phyloP scores from a whole-genome alignment of 1,140 invertebrate genomes.

The Antheraea mylitta region DNA sequence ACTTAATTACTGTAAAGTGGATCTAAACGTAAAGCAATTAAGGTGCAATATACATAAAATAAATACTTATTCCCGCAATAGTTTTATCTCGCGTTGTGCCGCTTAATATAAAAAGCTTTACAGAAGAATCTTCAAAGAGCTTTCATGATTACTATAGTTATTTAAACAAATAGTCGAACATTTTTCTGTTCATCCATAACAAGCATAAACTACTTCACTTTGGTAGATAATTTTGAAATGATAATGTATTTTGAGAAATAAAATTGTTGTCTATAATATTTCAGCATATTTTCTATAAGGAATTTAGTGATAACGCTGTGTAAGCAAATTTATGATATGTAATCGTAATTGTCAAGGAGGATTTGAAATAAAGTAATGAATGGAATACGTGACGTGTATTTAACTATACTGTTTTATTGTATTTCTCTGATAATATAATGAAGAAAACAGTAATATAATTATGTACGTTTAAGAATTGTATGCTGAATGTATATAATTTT shows the following conservation, averaged over 20 bases:
- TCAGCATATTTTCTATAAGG: constrained; percentile 67
- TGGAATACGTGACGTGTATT: too few relatives aligned
- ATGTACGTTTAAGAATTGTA: too few relatives aligned
- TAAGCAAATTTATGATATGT: constrained; percentile 57
- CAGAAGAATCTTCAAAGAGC: not conserved
- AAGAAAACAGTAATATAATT: too few relatives aligned
- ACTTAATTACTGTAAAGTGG: too few relatives aligned
- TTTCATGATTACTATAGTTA: not conserved
- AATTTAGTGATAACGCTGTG: constrained; percentile 63
- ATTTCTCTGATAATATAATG: too few relatives aligned
- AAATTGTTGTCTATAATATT: constrained; percentile 48
- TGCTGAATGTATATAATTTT: too few relatives aligned
- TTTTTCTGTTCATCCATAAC: constrained; percentile 12
- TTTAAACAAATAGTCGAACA: not conserved
- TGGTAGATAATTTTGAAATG: constrained; percentile 38
- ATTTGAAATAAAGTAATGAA: constrained; percentile 25
- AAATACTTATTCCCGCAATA: too few relatives aligned
- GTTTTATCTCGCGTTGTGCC: not conserved
- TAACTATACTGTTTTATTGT: too few relatives aligned
- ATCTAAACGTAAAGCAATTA: too few relatives aligned
- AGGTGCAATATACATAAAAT: not conserved
- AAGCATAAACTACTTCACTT: constrained; percentile 29
- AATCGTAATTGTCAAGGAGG: constrained; percentile 46
- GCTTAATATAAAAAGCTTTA: not conserved
- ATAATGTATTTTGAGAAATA: constrained; percentile 50